Percentiles rank a stretch among this genome's conserved stretches.
These are phyloP conservation scores for Alexandromys fortis DNA, from an alignment of 2,113 vertebrate genomes.

Conservation along the genomic window DNA sequence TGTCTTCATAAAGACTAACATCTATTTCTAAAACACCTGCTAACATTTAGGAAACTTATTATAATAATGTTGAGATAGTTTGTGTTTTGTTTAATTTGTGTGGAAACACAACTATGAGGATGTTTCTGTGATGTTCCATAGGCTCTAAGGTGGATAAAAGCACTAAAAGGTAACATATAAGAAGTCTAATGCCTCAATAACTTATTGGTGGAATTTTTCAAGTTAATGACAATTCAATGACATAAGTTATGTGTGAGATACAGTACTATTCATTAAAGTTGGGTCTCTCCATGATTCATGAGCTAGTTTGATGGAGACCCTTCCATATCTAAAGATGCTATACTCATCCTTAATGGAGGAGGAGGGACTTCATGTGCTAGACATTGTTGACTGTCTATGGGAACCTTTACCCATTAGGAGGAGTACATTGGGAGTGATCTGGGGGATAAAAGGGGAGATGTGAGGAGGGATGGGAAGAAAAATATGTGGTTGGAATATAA, in stretches of 20 bases:
- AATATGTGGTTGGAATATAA: too few species aligned
- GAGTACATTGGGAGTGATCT: too few species aligned
- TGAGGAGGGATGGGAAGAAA: too few species aligned
- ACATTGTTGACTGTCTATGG: too few species aligned
- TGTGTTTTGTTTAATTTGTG: background rate
- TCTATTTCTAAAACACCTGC: background rate
- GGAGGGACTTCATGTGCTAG: too few species aligned
- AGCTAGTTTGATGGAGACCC: too few species aligned
- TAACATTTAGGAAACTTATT: background rate
- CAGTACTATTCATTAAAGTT: background rate
- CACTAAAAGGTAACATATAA: fast-evolving
- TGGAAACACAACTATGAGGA: background rate
- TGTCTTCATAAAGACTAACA: background rate
- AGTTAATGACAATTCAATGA: background rate
- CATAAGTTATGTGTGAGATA: background rate
- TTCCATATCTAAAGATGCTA: too few species aligned
- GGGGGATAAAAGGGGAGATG: too few species aligned
- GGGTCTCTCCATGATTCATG: too few species aligned
- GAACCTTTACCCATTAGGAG: too few species aligned
- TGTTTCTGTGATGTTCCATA: background rate
- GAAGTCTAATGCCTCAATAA: background rate
- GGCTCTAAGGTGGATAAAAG: background rate
- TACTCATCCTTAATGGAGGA: too few species aligned
- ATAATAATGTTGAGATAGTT: background rate
- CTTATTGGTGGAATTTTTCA: background rate